Evolutionary conservation across 2,113 vertebrate genomes (phyloP), one percentile per base, ranked within the genome.

Genomic region (Pycnonotus jocosus): DNA sequence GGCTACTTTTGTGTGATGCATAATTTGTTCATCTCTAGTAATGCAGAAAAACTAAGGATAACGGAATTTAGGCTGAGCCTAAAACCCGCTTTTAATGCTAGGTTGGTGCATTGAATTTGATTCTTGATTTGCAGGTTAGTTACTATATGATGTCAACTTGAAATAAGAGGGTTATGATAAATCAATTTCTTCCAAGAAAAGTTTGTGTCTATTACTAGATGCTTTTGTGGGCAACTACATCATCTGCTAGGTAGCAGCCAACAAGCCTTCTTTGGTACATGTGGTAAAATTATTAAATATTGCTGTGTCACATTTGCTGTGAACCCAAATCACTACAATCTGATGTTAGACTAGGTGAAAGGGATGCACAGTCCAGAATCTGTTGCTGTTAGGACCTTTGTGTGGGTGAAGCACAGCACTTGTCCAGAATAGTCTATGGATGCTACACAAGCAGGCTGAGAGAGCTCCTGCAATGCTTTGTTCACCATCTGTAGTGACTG

Each of bases 351-450:
- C 47, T 62, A 58, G 12, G 45, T 91, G 85, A 92, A 90, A 94
- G 51, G 42, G 54, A 66, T 44, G 58, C 33, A 73, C 45, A 70
- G 13, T 86, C 78, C 90, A 83, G 90, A 88, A 73, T 38, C 71
- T 2, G 6, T 93, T 48, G 87, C 84, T 82, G 38, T 85, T 90
- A 38, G 74, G 54, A 37, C 64, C 35, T 95, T 95, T 95, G 94
- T 97, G 88, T 91, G 62, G 33, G 18, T 76, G 78, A 92, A 69
- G 70, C 42, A 2, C 47, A 1, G 38, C 62, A n/a, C 90, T 95
- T 60, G 25, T 77, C 47, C 74, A 93, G 96, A 96, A 94, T 2
- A 87, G 54, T 94, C 92, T 86, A 27, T 0, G 5, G 30, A 31
- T 82, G 53, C 81, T 80, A 21, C 19, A 25, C 38, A 73, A 87